These are phyloP conservation scores for Polypterus bichir DNA, from an alignment of 2,113 vertebrate species.

Conservation along the genomic window DNA sequence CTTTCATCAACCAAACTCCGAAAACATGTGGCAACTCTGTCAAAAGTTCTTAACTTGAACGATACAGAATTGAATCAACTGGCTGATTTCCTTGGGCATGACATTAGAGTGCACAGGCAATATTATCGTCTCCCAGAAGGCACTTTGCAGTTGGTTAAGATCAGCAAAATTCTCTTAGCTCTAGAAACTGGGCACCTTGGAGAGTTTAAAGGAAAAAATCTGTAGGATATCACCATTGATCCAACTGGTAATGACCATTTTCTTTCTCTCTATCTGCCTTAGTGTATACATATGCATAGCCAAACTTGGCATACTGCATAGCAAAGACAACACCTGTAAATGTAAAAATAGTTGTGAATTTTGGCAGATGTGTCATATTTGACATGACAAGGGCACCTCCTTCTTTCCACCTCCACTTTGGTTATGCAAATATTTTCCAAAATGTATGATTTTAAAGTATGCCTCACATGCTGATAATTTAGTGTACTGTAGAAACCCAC, in stretches of 20 bases:
- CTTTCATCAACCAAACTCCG: constrained; percentile 13
- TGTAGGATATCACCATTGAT: constrained; percentile 19
- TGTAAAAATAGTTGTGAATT: no score
- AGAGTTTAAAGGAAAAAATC: constrained; percentile 12
- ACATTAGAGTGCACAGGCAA: constrained; percentile 15
- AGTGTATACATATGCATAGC: no score
- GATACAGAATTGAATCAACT: constrained; percentile 19
- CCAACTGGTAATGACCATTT: constrained; percentile 10
- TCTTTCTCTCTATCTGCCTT: no score
- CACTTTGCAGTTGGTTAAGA: constrained; percentile 11
- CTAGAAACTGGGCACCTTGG: neutral
- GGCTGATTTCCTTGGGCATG: constrained; percentile 19
- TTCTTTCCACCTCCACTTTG: no score
- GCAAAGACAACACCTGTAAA: no score
- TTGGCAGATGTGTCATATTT: no score
- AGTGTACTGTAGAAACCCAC: no score
- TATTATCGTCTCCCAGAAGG: constrained; percentile 18
- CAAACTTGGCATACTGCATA: no score
- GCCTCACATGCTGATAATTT: no score
- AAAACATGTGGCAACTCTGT: constrained; percentile 21
- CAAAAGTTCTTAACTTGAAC: constrained; percentile 12
- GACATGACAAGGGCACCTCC: no score
- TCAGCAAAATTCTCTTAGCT: constrained; percentile 19
- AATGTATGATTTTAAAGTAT: no score
- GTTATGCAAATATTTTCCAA: no score